phyloP scores from a whole-genome alignment of 1,140 invertebrate species.

The Metaphire vulgaris region DNA sequence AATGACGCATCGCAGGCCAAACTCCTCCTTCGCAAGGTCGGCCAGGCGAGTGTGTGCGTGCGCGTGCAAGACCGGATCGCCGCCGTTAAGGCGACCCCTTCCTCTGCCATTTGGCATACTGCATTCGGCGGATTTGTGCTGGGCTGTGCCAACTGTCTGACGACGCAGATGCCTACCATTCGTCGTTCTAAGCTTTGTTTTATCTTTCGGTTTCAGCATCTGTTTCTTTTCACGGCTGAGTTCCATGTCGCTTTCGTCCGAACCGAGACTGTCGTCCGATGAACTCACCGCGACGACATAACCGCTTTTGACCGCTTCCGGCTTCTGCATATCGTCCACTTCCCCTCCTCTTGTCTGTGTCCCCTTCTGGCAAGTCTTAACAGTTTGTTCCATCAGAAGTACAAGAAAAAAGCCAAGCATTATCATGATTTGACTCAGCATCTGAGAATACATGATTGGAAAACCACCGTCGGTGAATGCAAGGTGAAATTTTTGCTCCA shows the following conservation, averaged over 20 bases:
- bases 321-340: neutral
- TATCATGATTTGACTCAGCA: slow-evolving; percentile 38
- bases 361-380: slow-evolving; percentile 7
- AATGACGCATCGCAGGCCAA: slow-evolving; percentile 40
- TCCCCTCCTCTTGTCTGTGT: neutral
- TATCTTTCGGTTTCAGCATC: neutral
- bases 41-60: slow-evolving; percentile 36
- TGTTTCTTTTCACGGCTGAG: neutral
- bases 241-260: neutral
- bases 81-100: neutral
- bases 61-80: neutral
- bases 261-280: neutral
- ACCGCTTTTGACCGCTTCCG: neutral
- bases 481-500: slow-evolving; percentile 38
- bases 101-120: neutral
- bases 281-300: neutral
- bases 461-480: slow-evolving; percentile 7
- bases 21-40: slow-evolving; percentile 33
- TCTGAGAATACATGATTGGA: slow-evolving; percentile 29
- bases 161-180: neutral
- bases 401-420: slow-evolving; percentile 43
- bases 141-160: neutral
- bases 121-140: neutral
- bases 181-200: neutral
- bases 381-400: slow-evolving; percentile 37